phyloP scores from a whole-genome alignment of 2,113 vertebrate species.

The Dasyurus viverrinus region DNA sequence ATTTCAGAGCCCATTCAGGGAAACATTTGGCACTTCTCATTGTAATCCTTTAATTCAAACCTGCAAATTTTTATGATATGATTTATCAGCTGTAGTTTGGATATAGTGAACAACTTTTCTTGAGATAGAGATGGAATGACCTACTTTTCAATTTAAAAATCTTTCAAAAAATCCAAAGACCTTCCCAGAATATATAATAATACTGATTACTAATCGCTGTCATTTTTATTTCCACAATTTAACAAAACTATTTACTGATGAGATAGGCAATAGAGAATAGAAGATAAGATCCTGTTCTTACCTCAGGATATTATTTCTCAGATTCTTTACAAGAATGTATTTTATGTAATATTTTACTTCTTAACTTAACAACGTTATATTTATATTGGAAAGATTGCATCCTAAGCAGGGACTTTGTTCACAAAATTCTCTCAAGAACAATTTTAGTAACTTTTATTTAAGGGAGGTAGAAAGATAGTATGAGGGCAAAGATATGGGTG shows the following conservation, averaged over 20 bases:
- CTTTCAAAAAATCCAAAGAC: slow-evolving; percentile 56
- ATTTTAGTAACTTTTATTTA: background rate
- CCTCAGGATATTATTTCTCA: background rate
- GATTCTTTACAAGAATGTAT: background rate
- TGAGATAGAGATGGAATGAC: slow-evolving; percentile 9
- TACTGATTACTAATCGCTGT: slow-evolving; percentile 39
- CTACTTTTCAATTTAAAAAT: slow-evolving; percentile 15
- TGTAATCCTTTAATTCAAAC: slow-evolving; percentile 48
- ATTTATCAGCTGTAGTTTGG: slow-evolving; percentile 47
- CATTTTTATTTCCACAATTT: slow-evolving; percentile 14
- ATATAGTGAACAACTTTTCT: slow-evolving; percentile 15
- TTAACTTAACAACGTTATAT: slow-evolving; percentile 2
- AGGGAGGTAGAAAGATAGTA: background rate
- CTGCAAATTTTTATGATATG: slow-evolving; percentile 21
- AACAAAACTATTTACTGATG: background rate
- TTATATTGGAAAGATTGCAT: background rate
- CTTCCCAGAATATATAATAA: background rate
- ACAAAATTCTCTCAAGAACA: background rate
- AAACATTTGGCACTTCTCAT: slow-evolving; percentile 35
- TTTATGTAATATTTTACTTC: background rate
- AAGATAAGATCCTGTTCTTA: background rate
- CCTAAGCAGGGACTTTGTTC: slow-evolving; percentile 11
- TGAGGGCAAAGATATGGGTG: background rate
- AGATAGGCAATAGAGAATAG: background rate
- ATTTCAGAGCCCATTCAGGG: slow-evolving; percentile 35